These are phyloP conservation scores for Rosalia funebris DNA, from an alignment of 2,888 invertebrate genomes.

Conservation along the genomic window DNA sequence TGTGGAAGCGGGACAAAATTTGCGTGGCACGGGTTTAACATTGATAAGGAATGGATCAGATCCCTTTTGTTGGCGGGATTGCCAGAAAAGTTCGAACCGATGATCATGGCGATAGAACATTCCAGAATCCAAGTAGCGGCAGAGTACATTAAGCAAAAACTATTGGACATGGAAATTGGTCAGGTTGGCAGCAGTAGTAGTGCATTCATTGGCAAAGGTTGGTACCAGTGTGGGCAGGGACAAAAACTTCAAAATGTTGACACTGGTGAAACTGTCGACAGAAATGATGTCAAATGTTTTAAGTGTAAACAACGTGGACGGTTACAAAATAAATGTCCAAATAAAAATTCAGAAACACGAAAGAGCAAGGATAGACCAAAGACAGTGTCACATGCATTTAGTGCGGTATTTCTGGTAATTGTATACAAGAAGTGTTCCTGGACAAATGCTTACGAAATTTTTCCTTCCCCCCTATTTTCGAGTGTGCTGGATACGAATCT, in stretches of 20 bases:
- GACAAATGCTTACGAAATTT: too few species aligned
- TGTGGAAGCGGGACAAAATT: neutral
- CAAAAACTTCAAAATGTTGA: neutral
- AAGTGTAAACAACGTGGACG: neutral
- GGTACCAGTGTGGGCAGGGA: neutral
- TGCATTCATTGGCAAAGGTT: neutral
- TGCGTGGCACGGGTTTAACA: neutral
- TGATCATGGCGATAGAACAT: too few species aligned
- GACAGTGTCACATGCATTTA: too few species aligned
- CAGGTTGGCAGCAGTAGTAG: neutral
- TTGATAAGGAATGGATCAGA: neutral
- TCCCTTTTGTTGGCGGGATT: neutral
- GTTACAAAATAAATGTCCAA: neutral
- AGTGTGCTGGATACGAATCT: too few species aligned
- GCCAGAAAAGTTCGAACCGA: neutral
- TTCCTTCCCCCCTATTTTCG: too few species aligned
- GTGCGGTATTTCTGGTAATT: too few species aligned
- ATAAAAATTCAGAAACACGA: neutral
- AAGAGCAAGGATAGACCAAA: neutral
- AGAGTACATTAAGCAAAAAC: neutral
- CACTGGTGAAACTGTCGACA: neutral
- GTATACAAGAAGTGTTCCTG: too few species aligned
- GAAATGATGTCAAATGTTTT: neutral
- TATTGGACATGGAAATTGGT: neutral
- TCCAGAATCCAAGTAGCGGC: neutral